phyloP scores from a whole-genome alignment of 2,113 vertebrate genomes.

The Ailuropoda melanoleuca region DNA sequence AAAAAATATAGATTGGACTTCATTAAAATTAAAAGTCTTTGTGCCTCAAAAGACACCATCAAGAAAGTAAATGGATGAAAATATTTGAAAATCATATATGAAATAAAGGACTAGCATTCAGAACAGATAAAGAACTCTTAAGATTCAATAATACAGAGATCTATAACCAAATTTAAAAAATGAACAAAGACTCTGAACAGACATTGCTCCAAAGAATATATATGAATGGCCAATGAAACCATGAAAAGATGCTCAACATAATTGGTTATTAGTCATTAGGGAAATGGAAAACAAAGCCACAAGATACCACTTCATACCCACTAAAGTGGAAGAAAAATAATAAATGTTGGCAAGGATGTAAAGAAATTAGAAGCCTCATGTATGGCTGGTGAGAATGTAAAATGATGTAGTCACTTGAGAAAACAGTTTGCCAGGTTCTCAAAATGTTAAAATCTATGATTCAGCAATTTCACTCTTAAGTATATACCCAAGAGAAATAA shows the following conservation, averaged over 20 bases:
- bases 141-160: not conserved
- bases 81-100: not conserved
- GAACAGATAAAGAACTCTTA: not conserved
- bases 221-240: not conserved
- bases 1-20: not conserved
- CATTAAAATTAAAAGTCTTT: not conserved
- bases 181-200: not conserved
- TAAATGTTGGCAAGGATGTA: not conserved
- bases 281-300: not conserved
- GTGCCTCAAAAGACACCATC: not conserved
- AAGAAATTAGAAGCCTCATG: not conserved
- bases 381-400: not conserved
- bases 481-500: not conserved
- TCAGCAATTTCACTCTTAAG: not conserved
- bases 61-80: not conserved
- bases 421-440: not conserved
- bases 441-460: not conserved
- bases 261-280: not conserved
- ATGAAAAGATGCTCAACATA: not conserved
- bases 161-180: not conserved
- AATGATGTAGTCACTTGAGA: not conserved
- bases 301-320: not conserved
- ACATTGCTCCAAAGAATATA: not conserved
- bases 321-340: not conserved
- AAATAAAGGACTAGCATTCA: not conserved